phyloP scores from a whole-genome alignment of 2,113 vertebrate genomes.

The Chamaetylas fuelleborni region DNA sequence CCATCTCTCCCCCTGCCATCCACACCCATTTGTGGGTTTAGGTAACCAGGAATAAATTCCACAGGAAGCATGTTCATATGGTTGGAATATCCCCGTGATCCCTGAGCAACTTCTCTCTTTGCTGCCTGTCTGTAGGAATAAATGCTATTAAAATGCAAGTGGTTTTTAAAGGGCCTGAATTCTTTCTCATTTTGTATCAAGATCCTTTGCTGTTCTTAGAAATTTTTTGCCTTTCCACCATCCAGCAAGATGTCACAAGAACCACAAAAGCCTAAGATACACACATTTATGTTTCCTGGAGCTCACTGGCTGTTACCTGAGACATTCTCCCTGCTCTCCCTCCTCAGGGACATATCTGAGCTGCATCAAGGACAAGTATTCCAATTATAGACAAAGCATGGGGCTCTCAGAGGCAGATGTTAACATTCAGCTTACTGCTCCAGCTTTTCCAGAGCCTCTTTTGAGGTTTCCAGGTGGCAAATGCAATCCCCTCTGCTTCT shows the following conservation, averaged over 20 bases:
- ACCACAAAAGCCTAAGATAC: background rate
- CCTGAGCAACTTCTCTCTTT: background rate
- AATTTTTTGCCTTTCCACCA: background rate
- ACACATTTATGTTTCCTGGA: background rate
- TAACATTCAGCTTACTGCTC: background rate
- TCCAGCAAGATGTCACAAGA: background rate
- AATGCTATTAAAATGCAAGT: background rate
- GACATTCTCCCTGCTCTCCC: background rate
- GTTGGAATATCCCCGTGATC: background rate
- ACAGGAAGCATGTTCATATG: background rate
- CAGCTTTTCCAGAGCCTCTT: background rate
- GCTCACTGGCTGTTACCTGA: background rate
- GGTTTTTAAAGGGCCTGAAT: background rate
- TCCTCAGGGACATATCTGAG: background rate
- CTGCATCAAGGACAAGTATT: conserved; percentile 14
- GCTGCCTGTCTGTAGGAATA: background rate
- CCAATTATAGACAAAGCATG: background rate
- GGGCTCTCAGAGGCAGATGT: background rate
- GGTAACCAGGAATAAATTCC: background rate
- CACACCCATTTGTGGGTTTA: background rate
- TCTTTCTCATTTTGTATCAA: background rate
- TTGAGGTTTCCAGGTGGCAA: background rate
- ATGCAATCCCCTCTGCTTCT: background rate
- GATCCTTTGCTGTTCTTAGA: background rate
- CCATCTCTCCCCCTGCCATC: background rate